Evolutionary conservation across 64 coral and sea anemone genomes (phyloP).

Genomic region (Pocillopora damicornis): DNA sequence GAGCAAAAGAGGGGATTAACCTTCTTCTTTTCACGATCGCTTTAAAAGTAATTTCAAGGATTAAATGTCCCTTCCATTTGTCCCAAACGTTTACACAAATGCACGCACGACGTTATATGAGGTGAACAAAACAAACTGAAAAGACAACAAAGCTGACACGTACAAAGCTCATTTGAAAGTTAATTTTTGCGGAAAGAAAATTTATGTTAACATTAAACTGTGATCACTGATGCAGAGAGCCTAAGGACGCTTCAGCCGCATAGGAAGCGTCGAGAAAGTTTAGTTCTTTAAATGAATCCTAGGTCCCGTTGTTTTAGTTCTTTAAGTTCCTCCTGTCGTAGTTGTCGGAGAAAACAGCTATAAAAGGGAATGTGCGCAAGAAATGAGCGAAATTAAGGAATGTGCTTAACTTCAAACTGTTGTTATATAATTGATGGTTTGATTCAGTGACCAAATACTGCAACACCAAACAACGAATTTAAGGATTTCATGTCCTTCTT

Average conservation of each 20-base stretch:
- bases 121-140: not conserved
- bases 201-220: not conserved
- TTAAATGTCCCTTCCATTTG: too few relatives aligned
- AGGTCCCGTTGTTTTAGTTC: not conserved
- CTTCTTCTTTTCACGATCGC: too few relatives aligned
- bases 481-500: not conserved
- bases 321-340: not conserved
- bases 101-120: not conserved
- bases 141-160: conserved; percentile 22
- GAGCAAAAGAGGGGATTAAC: not conserved
- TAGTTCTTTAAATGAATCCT: not conserved
- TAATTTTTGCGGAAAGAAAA: not conserved
- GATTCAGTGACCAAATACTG: not conserved
- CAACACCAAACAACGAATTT: not conserved
- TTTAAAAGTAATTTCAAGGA: not conserved
- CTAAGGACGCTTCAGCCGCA: not conserved
- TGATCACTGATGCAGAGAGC: not conserved
- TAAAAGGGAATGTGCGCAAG: not conserved
- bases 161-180: conserved; percentile 35
- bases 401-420: not conserved
- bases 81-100: not conserved
- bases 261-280: not conserved
- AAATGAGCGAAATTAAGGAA: not conserved
- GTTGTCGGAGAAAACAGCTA: not conserved
- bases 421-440: not conserved